A percentile compares a stretch with the other conserved stretches of the same genome.
These are phyloP conservation scores for Stratiomys singularior DNA, from an alignment of 2,888 invertebrate genomes.

Conservation along the genomic window DNA sequence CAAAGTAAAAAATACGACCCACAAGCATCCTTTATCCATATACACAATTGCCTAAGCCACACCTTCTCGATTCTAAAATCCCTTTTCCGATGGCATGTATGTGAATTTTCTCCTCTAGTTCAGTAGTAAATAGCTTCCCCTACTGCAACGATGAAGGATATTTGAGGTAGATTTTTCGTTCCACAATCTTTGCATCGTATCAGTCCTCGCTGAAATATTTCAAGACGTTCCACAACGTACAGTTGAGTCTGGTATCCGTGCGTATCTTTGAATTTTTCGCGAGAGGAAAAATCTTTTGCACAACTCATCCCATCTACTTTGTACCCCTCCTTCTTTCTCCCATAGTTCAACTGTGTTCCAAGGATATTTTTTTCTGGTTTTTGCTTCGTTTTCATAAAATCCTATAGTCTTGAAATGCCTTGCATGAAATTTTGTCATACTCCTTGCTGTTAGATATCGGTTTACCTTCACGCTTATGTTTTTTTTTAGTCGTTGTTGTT, in stretches of 20 bases:
- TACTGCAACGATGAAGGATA: conserved; percentile 14
- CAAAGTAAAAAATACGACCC: conserved; percentile 48
- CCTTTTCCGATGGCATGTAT: neutral
- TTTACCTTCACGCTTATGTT: conserved; percentile 8
- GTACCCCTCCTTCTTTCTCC: conserved; percentile 8
- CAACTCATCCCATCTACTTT: neutral
- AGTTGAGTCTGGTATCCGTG: neutral
- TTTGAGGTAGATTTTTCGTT: conserved; percentile 9
- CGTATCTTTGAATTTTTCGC: neutral
- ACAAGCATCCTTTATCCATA: conserved; percentile 42
- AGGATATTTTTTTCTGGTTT: neutral
- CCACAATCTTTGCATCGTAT: conserved; percentile 8
- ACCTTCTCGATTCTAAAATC: conserved; percentile 47
- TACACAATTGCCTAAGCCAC: conserved; percentile 46
- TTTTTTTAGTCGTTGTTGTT: neutral
- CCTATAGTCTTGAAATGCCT: conserved; percentile 25
- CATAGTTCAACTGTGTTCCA: neutral
- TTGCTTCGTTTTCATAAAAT: conserved; percentile 13
- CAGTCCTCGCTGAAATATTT: neutral
- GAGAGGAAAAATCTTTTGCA: conserved; percentile 18
- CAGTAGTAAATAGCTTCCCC: conserved; percentile 14
- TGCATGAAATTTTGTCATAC: conserved; percentile 37
- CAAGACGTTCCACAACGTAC: conserved; percentile 33
- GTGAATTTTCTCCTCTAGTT: conserved; percentile 17
- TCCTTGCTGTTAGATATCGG: neutral